These are phyloP conservation scores for Spizaetus ornatus DNA, from an alignment of 2,113 vertebrate species.

Conservation along the genomic window DNA sequence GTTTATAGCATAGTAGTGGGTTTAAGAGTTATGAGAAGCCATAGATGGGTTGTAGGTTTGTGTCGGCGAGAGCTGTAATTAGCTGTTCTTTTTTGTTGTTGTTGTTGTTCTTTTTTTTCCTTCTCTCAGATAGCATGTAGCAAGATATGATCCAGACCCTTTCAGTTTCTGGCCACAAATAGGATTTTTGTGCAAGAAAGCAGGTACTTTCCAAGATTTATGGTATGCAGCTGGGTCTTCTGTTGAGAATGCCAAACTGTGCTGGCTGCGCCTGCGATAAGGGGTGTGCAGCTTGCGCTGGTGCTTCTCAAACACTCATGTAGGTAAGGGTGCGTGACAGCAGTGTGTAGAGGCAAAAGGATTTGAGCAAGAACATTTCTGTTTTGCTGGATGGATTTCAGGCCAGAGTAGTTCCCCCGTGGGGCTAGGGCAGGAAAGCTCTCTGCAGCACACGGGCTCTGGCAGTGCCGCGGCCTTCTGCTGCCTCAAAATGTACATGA, in stretches of 20 bases:
- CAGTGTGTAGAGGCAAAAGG: background rate
- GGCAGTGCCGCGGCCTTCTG: background rate
- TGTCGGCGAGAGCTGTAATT: background rate
- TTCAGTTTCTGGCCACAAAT: background rate
- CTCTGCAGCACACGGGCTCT: background rate
- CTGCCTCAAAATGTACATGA: background rate
- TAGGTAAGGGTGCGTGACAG: background rate
- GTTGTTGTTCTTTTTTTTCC: background rate
- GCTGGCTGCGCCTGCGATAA: rapidly evolving
- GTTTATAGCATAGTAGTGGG: background rate
- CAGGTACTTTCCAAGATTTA: background rate
- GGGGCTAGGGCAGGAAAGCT: background rate
- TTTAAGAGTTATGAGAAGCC: background rate
- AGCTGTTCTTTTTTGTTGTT: background rate
- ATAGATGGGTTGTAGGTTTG: background rate
- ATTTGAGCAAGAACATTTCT: background rate
- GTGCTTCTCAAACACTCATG: background rate
- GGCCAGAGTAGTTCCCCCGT: rapidly evolving
- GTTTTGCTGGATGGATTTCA: background rate
- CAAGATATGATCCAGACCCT: background rate
- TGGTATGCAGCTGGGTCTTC: background rate
- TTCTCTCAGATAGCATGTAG: background rate
- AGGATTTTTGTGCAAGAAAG: background rate
- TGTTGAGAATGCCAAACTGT: background rate
- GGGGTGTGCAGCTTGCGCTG: background rate